Conservation (phyloP, 2,888 invertebrate species). For the Trypoxylon attenuatum region DNA sequence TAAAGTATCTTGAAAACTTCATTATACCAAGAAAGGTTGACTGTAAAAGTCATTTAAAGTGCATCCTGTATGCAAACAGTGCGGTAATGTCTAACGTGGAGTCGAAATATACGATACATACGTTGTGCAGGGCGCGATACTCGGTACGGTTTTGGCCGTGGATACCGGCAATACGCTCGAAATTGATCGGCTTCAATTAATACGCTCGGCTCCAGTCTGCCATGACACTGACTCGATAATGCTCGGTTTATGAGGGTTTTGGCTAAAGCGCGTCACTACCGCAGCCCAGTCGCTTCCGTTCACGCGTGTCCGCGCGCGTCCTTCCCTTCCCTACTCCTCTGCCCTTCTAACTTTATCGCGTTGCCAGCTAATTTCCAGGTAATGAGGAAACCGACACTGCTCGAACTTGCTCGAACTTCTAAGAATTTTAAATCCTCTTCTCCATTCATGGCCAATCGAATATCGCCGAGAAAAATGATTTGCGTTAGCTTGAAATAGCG, state of each 20-base stretch:
- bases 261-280: conserved; percentile 61
- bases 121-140: conserved; percentile 33
- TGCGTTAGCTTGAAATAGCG: no score
- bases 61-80: no score
- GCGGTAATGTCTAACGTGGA: conserved; percentile 42
- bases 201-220: conserved; percentile 53
- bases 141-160: conserved; percentile 31
- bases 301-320: conserved; percentile 26
- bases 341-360: background rate
- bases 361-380: no score
- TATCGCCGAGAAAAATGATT: no score
- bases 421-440: no score
- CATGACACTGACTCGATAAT: conserved; percentile 66
- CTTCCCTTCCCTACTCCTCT: background rate
- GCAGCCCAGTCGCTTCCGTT: conserved; percentile 53
- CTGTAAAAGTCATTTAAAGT: no score
- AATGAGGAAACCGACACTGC: no score
- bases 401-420: no score
- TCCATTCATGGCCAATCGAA: no score
- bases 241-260: conserved; percentile 66
- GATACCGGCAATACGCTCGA: conserved; percentile 54
- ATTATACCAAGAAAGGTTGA: no score
- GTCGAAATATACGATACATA: conserved; percentile 16
- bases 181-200: conserved; percentile 69
- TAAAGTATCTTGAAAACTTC: no score